Percentiles rank a stretch among this genome's conserved stretches.
Conservation (phyloP, 2,113 vertebrate genomes). For the Orycteropus afer region DNA sequence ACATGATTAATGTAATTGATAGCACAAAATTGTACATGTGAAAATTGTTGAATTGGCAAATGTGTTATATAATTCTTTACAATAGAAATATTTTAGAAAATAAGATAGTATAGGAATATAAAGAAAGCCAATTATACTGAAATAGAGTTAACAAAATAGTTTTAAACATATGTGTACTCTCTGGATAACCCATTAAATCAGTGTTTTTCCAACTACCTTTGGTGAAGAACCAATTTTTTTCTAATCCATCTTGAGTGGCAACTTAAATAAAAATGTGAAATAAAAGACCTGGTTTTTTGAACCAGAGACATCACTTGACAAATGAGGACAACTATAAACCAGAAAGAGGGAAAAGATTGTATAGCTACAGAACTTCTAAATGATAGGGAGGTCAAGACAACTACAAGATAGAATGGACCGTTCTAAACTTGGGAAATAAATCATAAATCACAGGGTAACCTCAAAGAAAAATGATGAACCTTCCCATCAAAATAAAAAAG, state of each 20-base stretch:
- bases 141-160: not conserved
- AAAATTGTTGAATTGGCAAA: not conserved
- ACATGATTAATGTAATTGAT: not conserved
- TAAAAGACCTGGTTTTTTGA: not conserved
- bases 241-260: not conserved
- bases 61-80: not conserved
- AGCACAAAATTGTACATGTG: not conserved
- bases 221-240: not conserved
- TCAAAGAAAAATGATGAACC: too few species aligned
- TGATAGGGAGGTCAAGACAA: too few species aligned
- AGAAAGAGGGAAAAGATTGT: too few species aligned
- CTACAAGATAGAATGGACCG: too few species aligned
- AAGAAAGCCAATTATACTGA: not conserved
- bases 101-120: not conserved
- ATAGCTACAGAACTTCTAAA: too few species aligned
- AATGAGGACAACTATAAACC: too few species aligned
- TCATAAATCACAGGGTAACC: too few species aligned
- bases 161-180: not conserved
- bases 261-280: constrained; percentile 3
- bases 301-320: too few species aligned
- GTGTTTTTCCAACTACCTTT: not conserved
- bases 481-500: too few species aligned
- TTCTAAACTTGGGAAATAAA: too few species aligned
- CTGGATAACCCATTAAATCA: not conserved
- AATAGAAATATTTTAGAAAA: not conserved